phyloP scores from a whole-genome alignment of 2,888 invertebrate species.

The Holacanthella duospinosa region DNA sequence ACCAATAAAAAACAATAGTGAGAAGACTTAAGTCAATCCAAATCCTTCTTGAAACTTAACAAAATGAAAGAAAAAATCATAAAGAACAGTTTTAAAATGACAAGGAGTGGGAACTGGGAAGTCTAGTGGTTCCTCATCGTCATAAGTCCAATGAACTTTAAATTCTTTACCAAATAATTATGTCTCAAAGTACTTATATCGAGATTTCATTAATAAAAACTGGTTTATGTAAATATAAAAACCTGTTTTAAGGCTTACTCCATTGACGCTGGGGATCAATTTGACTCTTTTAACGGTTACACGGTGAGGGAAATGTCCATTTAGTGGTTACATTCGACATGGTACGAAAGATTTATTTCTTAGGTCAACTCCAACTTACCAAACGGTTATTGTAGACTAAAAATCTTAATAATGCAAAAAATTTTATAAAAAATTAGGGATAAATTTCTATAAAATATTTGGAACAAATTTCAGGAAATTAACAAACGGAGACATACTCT shows the following conservation, averaged over 20 bases:
- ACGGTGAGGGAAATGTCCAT: neutral
- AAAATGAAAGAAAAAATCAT: neutral
- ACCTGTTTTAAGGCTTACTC: neutral
- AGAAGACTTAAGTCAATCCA: neutral
- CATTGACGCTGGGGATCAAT: neutral
- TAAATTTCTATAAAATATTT: too few relatives aligned
- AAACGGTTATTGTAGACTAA: too few relatives aligned
- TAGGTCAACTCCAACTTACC: too few relatives aligned
- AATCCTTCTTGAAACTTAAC: neutral
- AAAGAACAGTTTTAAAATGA: neutral
- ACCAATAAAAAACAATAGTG: neutral
- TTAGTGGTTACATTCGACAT: too few relatives aligned
- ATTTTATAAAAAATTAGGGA: too few relatives aligned
- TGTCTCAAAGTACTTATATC: neutral
- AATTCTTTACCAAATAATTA: neutral
- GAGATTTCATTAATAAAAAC: neutral
- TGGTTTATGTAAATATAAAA: neutral
- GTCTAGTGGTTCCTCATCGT: neutral
- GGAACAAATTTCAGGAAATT: too few relatives aligned
- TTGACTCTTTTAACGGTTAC: neutral
- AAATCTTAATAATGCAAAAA: too few relatives aligned
- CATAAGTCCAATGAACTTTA: slow-evolving; percentile 2
- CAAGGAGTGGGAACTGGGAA: too few relatives aligned
- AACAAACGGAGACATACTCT: too few relatives aligned
- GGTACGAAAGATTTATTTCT: too few relatives aligned